phyloP scores from a whole-genome alignment of 2,888 invertebrate species.

The Leptura quadrifasciata region DNA sequence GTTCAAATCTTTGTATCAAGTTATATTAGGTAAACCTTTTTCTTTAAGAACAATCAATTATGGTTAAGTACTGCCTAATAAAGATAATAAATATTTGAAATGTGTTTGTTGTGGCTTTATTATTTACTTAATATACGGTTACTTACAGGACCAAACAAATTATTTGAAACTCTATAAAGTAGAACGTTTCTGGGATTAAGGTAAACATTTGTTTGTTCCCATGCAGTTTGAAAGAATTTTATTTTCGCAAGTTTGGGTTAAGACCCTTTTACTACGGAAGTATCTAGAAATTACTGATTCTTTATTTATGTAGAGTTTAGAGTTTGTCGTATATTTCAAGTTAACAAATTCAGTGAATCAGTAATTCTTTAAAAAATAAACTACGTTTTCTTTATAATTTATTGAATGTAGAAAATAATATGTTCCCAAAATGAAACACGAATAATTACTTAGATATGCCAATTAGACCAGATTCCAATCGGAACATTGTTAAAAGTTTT shows the following conservation, averaged over 20 bases:
- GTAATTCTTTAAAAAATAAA: not conserved
- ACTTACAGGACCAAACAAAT: conserved; percentile 18
- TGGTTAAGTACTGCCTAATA: no score
- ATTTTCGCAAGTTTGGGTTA: not conserved
- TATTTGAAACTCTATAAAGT: conserved; percentile 7
- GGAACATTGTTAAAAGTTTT: no score
- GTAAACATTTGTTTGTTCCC: conserved; percentile 40
- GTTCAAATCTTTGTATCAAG: no score
- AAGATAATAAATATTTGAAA: no score
- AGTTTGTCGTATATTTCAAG: not conserved
- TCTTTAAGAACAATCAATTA: no score
- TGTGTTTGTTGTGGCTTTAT: no score
- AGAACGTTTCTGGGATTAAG: conserved; percentile 18
- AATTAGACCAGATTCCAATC: no score
- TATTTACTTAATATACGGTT: not conserved
- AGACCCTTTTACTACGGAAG: not conserved
- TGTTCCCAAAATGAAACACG: no score
- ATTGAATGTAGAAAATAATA: no score
- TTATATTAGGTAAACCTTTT: no score
- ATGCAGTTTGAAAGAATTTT: conserved; percentile 21
- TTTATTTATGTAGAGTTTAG: not conserved
- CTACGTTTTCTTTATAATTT: no score
- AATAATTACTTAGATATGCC: no score
- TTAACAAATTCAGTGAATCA: not conserved
- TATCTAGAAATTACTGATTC: not conserved